Percentiles rank a stretch among this genome's conserved stretches.
These are phyloP conservation scores for Scyliorhinus canicula DNA, from an alignment of 2,797 vertebrate genomes.

Conservation along the genomic window DNA sequence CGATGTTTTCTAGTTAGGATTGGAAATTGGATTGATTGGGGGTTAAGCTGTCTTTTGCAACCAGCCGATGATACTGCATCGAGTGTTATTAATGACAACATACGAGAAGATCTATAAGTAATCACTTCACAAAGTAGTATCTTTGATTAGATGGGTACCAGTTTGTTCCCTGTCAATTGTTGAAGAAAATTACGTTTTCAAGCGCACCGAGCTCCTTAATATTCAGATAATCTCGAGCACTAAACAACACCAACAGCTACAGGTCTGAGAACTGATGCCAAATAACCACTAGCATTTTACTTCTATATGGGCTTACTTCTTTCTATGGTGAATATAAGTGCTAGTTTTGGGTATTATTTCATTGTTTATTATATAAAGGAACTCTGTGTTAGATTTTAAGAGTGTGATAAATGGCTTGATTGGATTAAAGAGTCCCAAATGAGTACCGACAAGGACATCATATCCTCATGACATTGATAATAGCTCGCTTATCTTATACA, in stretches of 20 bases:
- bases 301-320: background rate
- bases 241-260: background rate
- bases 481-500: background rate
- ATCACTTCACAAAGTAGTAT: background rate
- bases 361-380: background rate
- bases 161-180: background rate
- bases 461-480: background rate
- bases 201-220: background rate
- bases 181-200: background rate
- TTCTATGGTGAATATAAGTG: background rate
- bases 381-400: background rate
- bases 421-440: background rate
- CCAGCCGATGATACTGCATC: background rate
- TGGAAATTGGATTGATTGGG: background rate
- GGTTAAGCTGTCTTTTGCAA: background rate
- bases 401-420: background rate
- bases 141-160: background rate
- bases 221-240: background rate
- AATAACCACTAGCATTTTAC: background rate
- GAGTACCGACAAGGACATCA: background rate
- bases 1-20: background rate
- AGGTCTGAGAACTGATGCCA: background rate
- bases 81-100: background rate
- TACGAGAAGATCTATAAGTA: background rate
- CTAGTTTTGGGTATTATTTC: background rate